phyloP scores from a whole-genome alignment of 2,113 vertebrate species.

The Clupea harengus region DNA sequence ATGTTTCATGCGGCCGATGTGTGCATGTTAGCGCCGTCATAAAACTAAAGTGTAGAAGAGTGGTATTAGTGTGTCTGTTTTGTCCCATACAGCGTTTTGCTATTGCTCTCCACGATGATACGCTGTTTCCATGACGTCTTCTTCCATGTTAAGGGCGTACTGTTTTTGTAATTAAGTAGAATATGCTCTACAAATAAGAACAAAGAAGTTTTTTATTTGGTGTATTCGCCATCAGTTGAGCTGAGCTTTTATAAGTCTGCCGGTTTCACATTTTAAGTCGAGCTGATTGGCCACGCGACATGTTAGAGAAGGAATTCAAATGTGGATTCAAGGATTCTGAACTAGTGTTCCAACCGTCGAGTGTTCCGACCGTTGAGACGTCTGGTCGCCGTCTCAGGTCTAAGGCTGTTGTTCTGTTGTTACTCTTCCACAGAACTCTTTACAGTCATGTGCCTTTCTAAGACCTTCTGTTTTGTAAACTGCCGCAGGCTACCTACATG shows the following conservation, averaged over 20 bases:
- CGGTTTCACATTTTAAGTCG: background rate
- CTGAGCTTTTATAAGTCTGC: background rate
- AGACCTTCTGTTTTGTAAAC: too few species aligned
- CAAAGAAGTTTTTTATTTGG: background rate
- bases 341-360: too few species aligned
- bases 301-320: background rate
- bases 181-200: background rate
- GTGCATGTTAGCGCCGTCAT: background rate
- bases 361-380: too few species aligned
- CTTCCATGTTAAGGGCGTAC: background rate
- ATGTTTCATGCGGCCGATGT: constrained; percentile 17
- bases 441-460: too few species aligned
- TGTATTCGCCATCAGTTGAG: background rate
- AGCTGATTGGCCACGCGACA: background rate
- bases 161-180: background rate
- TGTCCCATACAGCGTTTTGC: background rate
- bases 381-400: too few species aligned
- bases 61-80: background rate
- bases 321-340: background rate
- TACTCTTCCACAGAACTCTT: too few species aligned
- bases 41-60: background rate
- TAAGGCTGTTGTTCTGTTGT: too few species aligned
- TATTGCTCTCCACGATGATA: background rate
- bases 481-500: too few species aligned
- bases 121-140: background rate